phyloP scores from a whole-genome alignment of 2,113 vertebrate genomes.

The Podarcis raffonei region DNA sequence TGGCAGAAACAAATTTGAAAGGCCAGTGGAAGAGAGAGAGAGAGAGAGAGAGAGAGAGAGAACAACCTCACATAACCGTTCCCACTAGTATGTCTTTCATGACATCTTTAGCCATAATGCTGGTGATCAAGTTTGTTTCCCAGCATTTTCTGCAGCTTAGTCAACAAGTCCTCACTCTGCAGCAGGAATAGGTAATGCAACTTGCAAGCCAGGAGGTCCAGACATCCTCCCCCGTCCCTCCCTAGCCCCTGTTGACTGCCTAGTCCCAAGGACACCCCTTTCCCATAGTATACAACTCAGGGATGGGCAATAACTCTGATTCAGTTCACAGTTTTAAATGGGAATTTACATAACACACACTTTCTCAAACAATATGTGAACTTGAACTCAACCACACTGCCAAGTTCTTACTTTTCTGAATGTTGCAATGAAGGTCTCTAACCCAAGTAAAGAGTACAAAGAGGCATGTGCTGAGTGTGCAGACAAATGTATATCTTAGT shows the following conservation, averaged over 20 bases:
- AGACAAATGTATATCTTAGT: too few species aligned
- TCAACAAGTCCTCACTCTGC: not conserved
- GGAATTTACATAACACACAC: too few species aligned
- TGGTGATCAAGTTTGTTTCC: not conserved
- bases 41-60: not conserved
- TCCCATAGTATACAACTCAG: too few species aligned
- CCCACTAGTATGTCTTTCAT: not conserved
- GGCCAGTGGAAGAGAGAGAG: not conserved
- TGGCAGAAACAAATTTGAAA: constrained; percentile 11
- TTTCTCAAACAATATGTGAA: too few species aligned
- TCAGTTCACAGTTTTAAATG: too few species aligned
- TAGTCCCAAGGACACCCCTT: not conserved
- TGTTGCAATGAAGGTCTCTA: too few species aligned
- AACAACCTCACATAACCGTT: not conserved
- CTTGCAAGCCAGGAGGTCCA: not conserved
- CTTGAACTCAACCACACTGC: too few species aligned
- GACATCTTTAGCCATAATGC: not conserved
- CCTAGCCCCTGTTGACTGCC: not conserved
- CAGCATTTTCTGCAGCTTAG: not conserved
- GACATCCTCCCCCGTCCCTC: not conserved
- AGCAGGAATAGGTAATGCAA: not conserved
- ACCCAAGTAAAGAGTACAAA: too few species aligned
- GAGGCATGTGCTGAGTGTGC: too few species aligned
- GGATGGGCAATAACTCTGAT: too few species aligned
- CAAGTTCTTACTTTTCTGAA: too few species aligned